These are phyloP conservation scores for Lordiphosa stackelbergi DNA, from an alignment of 1,140 invertebrate species.

Conservation along the genomic window DNA sequence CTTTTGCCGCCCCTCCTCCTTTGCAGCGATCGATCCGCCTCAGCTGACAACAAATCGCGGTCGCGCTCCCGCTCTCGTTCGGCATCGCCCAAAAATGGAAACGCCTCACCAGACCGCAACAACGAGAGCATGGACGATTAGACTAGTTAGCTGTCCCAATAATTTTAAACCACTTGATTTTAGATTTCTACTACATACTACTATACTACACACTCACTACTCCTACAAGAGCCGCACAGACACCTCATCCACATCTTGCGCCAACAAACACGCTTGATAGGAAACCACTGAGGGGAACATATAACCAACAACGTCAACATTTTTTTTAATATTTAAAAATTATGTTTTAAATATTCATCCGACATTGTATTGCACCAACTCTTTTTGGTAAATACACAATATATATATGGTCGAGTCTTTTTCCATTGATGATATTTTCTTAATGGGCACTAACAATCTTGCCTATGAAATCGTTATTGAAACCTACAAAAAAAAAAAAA, in stretches of 20 bases:
- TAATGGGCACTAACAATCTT: constrained; percentile 9
- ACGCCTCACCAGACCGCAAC: constrained; percentile 72
- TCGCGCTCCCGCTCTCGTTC: constrained; percentile 76
- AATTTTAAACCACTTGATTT: constrained; percentile 67
- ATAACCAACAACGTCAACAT: constrained; percentile 28
- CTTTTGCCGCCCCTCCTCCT: background rate
- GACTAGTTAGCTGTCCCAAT: constrained; percentile 68
- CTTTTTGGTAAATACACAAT: constrained; percentile 2
- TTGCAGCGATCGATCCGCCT: constrained; percentile 78
- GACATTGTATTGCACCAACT: constrained; percentile 19
- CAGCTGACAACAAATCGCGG: constrained; percentile 77
- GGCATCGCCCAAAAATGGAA: constrained; percentile 78
- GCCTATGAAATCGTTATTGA: constrained; percentile 22
- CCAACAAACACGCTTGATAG: constrained; percentile 6
- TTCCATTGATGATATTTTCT: constrained; percentile 17
- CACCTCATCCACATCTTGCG: constrained; percentile 39
- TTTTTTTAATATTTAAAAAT: constrained; percentile 60
- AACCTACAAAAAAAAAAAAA: constrained; percentile 15
- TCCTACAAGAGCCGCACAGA: constrained; percentile 50
- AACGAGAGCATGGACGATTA: constrained; percentile 76
- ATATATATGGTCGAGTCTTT: constrained; percentile 20
- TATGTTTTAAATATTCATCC: constrained; percentile 27
- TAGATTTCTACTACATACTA: constrained; percentile 57
- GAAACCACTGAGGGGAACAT: no score
- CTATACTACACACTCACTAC: constrained; percentile 21